Base-by-base conservation (phyloP, 2,888 invertebrate genomes). In the Latheticus oryzae region DNA sequence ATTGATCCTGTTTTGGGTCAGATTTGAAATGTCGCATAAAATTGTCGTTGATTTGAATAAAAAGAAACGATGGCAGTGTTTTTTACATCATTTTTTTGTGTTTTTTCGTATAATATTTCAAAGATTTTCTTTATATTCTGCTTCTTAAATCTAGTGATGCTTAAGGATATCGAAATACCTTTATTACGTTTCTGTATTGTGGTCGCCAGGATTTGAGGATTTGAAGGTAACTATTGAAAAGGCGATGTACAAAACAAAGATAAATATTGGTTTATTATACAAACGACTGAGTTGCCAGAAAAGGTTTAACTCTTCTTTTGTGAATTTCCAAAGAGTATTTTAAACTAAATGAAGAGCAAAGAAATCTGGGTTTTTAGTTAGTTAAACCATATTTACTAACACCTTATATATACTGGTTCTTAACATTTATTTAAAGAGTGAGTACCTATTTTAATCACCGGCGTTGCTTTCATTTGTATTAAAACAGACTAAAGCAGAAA, bases 331-430 rank as follows among this genome's bases (percentile, higher is more conserved):
- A 54, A 45, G 38, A 47, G 54, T 54, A 47, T n/a, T n/a, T n/a
- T n/a, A n/a, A n/a, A n/a, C n/a, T n/a, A n/a, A n/a, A n/a, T n/a
- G n/a, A n/a, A n/a, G n/a, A n/a, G n/a, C n/a, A n/a, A n/a, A n/a
- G n/a, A n/a, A n/a, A n/a, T n/a, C n/a, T n/a, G n/a, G n/a, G n/a
- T n/a, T n/a, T n/a, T n/a, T n/a, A n/a, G n/a, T n/a, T n/a, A n/a
- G n/a, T n/a, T n/a, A n/a, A n/a, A n/a, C n/a, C n/a, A n/a, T n/a
- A n/a, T n/a, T n/a, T n/a, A n/a, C n/a, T n/a, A n/a, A n/a, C n/a
- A n/a, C 42, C 57, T 58, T 58, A 56, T 58, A 43, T 61, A n/a
- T n/a, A n/a, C n/a, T n/a, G n/a, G n/a, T n/a, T n/a, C 58, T 58
- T 55, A 51, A 9, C 61, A 51, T 61, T 57, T 57, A 57, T 57